Conservation (phyloP, 2,797 vertebrate species). For the Microctenopoma stevenorrisi region DNA sequence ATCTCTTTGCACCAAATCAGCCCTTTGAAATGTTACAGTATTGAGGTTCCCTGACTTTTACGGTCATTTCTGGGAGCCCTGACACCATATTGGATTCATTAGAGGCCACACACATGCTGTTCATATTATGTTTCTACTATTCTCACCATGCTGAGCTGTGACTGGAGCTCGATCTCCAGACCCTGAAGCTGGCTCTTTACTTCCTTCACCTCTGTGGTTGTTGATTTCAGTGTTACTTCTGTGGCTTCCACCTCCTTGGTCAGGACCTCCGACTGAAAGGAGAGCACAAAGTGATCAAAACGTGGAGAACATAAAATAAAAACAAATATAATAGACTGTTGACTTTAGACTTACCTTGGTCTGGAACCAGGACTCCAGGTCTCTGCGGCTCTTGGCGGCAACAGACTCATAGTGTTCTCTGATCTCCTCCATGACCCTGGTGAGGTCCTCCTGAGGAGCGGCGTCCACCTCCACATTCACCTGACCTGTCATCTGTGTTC, state of each 20-base stretch:
- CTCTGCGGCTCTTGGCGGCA: conserved; percentile 83
- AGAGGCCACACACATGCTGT: no score
- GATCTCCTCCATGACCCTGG: conserved; percentile 82
- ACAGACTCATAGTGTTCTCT: conserved; percentile 87
- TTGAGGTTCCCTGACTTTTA: no score
- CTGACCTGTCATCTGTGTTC: conserved; percentile 81
- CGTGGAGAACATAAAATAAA: no score
- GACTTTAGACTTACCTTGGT: conserved; percentile 69
- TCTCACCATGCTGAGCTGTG: conserved; percentile 68
- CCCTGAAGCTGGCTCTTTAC: conserved; percentile 80
- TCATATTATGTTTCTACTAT: not conserved
- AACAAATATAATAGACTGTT: no score
- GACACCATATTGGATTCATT: no score
- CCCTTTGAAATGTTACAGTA: no score
- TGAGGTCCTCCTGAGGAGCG: conserved; percentile 82
- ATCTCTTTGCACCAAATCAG: no score
- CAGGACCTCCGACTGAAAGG: conserved; percentile 60
- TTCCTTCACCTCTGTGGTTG: conserved; percentile 51
- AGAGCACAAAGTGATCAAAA: no score
- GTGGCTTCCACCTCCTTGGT: conserved; percentile 48
- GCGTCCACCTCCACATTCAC: conserved; percentile 90
- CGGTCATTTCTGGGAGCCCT: no score
- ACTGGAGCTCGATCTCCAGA: conserved; percentile 90
- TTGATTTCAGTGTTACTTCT: conserved; percentile 50
- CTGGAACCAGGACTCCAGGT: conserved; percentile 88